phyloP scores from a whole-genome alignment of 2,888 invertebrate genomes.

The Flexamia atlantica region DNA sequence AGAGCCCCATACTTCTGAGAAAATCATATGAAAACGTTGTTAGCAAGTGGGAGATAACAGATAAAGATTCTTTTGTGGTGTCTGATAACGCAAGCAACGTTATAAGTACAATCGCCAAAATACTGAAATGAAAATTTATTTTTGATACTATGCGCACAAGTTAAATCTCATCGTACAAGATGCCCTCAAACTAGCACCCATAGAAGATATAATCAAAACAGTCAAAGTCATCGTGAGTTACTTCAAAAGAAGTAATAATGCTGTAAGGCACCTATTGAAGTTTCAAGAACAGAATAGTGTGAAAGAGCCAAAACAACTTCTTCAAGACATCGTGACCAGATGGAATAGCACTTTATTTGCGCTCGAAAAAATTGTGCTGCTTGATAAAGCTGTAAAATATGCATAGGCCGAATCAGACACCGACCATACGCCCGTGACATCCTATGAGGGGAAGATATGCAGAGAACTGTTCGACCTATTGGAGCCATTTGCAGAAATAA shows the following conservation, averaged over 20 bases:
- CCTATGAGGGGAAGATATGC: conserved; percentile 16
- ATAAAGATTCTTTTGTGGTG: conserved; percentile 70
- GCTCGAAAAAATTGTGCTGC: conserved; percentile 26
- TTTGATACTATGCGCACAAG: conserved; percentile 65
- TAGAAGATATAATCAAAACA: conserved; percentile 12
- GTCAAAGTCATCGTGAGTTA: conserved; percentile 23
- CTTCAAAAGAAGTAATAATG: conserved; percentile 44
- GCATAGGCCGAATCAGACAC: conserved; percentile 65
- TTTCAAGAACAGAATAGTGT: conserved; percentile 13
- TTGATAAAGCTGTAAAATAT: conserved; percentile 39
- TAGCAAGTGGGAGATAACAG: conserved; percentile 69
- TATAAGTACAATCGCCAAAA: conserved; percentile 38
- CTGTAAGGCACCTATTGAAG: not conserved
- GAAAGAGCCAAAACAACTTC: conserved; percentile 30
- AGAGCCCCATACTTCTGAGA: conserved; percentile 65
- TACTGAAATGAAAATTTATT: conserved; percentile 67
- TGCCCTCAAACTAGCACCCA: not conserved
- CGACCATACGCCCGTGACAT: not conserved
- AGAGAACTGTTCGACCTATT: conserved; percentile 51
- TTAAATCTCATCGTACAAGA: conserved; percentile 41
- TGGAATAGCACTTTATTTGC: conserved; percentile 30
- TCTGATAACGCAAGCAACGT: conserved; percentile 67
- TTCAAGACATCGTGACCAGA: conserved; percentile 41
- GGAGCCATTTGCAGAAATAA: conserved; percentile 59
- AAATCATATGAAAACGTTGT: conserved; percentile 67